Evolutionary conservation across 2,113 vertebrate species (phyloP), one percentile per base, ranked within the genome.

Genomic region (Cinclus mexicanus): DNA sequence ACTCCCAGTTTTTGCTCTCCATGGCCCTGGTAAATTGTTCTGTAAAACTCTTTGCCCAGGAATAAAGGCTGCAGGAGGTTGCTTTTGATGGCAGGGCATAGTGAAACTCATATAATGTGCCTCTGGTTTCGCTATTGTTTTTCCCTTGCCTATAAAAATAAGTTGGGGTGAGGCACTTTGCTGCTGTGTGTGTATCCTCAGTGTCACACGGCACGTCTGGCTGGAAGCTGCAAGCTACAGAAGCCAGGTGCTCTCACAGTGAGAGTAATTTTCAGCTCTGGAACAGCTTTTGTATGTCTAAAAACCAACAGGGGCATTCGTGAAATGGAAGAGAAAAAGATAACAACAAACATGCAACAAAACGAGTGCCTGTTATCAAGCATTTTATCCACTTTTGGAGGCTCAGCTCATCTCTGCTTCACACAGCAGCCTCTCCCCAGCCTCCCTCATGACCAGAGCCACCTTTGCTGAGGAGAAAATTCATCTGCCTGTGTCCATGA

Each of bases 1-100:
- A 82, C 65, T 76, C 39, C 31, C 56, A 31, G 7, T 65, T 94
- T 80, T 37, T 65, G 35, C 28, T 94, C 78, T 95, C 84, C 8
- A 10, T 56, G 74, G 44, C 20, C 28, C 39, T 28, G 29, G 76
- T 56, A 94, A 96, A 95, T 56, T 86, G 33, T 69, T 70, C 81
- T 77, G 9, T 90, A 87, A 93, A 93, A 76, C 47, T n/a, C 25
- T 72, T 77, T 89, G 76, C 91, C 80, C 75, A 42, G 78, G 23
- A 84, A 70, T 49, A 93, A 90, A 94, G 86, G 60, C 76, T 89
- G 67, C 28, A 80, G 93, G 75, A 79, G 44, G 55, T 35, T 77
- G 44, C 41, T 78, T 74, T 50, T 86, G 28, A 83, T 22, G 65
- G 26, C 57, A 83, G 31, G 59, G 60, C 22, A 16, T 18, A 77